Conservation (phyloP, 2,888 invertebrate genomes). For the Laothoe populi region DNA sequence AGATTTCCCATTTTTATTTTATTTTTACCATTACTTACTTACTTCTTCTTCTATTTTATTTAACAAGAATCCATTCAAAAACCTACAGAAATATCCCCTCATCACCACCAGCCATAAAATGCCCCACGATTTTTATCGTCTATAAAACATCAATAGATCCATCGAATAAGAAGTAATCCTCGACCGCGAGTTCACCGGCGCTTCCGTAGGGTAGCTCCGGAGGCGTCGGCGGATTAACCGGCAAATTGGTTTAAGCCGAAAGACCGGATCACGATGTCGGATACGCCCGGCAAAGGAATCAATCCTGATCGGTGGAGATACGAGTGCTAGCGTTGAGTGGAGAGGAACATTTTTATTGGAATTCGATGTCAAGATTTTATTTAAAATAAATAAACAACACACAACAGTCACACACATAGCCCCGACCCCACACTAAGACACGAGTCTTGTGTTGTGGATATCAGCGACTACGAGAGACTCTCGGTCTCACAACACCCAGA, state of each 20-base stretch:
- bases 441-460: no score
- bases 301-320: slow-evolving; percentile 59
- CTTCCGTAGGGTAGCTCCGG: slow-evolving; percentile 36
- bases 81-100: neutral
- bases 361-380: neutral
- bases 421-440: no score
- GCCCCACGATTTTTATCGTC: neutral
- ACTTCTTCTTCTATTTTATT: no score
- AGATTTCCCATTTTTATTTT: no score
- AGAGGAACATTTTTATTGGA: neutral
- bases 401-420: no score
- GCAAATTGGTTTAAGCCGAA: slow-evolving; percentile 74
- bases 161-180: slow-evolving; percentile 38
- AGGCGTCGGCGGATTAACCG: slow-evolving; percentile 75
- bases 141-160: slow-evolving; percentile 14
- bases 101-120: neutral
- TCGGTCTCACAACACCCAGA: no score
- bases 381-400: no score
- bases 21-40: no score
- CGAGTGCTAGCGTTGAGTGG: slow-evolving; percentile 9
- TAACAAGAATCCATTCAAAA: neutral
- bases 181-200: slow-evolving; percentile 42
- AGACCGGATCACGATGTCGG: slow-evolving; percentile 51
- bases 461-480: no score
- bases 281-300: slow-evolving; percentile 58